Base-by-base conservation (phyloP, 2,888 invertebrate genomes). In the Acanthoscelides obtectus region DNA sequence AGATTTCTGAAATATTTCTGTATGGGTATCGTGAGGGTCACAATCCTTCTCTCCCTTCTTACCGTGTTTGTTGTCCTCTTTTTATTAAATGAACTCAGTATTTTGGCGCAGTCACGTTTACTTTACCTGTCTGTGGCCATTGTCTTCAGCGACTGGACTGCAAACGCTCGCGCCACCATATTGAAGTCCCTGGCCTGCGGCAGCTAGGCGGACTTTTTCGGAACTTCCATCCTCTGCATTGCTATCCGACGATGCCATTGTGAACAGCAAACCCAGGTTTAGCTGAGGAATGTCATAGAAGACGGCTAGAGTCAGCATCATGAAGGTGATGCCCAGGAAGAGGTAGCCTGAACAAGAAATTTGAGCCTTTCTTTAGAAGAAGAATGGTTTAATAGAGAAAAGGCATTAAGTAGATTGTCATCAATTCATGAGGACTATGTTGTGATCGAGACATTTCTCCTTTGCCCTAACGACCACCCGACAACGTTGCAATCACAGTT, bases 251-350 rank as follows among this genome's bases (percentile, higher is more conserved):
- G 66, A 66, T 5, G 66, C 66, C 20, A 80, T 66, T 73, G 93
- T 91, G 85, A 95, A 94, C 66, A 94, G 89, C 74, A 92, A 88
- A 77, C 94, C 93, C 72, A 96, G 86, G 85, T 96, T 95, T 79
- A 96, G 87, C 86, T 96, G 94, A 3, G 96, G 96, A 78, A 96
- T 94, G 84, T 95, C 95, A 86, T 95, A 95, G 86, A 95, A 93
- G 22, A 95, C 92, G 0, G 94, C 93, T 81, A 96, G 86, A 19
- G 93, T 90, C 78, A 95, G 87, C 94, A 96, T 94, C 88, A 95
- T 90, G 86, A 93, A 92, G 20, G 94, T 92, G 75, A 96, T 88
- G 45, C 96, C 96, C 81, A 91, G 81, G 80, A 94, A 86, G n/a
- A 95, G 87, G 84, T 94, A 95, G 75, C 89, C 94, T 94, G 88